phyloP scores from a whole-genome alignment of 2,113 vertebrate genomes.

The Pedetes capensis region DNA sequence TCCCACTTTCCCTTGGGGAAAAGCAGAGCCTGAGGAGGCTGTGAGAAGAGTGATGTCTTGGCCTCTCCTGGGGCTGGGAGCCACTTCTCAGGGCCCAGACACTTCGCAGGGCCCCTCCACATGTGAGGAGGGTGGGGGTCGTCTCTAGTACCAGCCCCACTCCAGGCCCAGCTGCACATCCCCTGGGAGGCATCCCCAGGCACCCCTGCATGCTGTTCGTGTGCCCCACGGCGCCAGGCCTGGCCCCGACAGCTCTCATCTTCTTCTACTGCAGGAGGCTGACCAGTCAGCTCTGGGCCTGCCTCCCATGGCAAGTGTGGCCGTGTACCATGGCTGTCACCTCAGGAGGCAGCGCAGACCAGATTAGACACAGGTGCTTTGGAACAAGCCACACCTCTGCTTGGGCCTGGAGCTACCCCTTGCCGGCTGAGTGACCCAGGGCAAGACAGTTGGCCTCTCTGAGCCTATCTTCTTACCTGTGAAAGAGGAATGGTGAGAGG shows the following conservation, averaged over 20 bases:
- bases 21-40: background rate
- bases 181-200: background rate
- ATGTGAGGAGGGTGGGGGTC: too few species aligned
- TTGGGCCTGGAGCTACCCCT: background rate
- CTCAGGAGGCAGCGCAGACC: background rate
- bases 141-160: background rate
- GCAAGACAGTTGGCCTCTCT: background rate
- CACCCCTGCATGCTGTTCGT: background rate
- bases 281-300: too few species aligned
- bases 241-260: background rate
- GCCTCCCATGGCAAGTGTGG: too few species aligned
- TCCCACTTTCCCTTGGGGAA: background rate
- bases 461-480: background rate
- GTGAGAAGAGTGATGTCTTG: background rate
- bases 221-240: too few species aligned
- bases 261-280: background rate
- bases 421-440: background rate
- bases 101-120: background rate
- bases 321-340: rapidly evolving
- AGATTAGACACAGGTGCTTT: background rate
- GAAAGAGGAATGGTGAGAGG: background rate
- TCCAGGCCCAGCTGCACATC: background rate
- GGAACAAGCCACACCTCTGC: background rate
- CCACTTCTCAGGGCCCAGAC: background rate
- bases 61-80: background rate